phyloP scores from a whole-genome alignment of 2,113 vertebrate species.

The Myiagra hebetior region DNA sequence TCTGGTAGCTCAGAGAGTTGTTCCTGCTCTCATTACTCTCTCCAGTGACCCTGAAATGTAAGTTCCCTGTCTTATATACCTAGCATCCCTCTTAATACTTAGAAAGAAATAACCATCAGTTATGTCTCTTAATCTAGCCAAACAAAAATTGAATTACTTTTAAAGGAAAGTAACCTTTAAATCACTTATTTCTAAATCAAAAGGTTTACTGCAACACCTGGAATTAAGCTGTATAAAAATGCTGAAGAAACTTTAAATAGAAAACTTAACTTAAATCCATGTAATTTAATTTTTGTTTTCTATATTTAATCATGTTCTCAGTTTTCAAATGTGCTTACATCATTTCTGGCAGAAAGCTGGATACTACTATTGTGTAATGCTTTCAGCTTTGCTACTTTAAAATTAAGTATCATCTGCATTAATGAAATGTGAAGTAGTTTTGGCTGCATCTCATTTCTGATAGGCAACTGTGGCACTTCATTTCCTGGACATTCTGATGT shows the following conservation, averaged over 20 bases:
- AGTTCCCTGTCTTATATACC: constrained; percentile 83
- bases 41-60: constrained; percentile 99
- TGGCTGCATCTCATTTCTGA: background rate
- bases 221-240: background rate
- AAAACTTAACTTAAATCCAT: background rate
- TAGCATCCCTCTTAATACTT: constrained; percentile 71
- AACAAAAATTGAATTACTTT: background rate
- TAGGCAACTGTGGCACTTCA: rapidly evolving
- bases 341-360: background rate
- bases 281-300: background rate
- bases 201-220: background rate
- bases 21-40: constrained; percentile 99
- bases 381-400: background rate
- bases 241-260: background rate
- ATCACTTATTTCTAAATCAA: background rate
- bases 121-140: background rate
- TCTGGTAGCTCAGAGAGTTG: constrained; percentile 99
- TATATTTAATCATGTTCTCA: background rate
- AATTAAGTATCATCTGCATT: background rate
- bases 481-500: constrained; percentile 53
- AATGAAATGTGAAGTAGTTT: background rate
- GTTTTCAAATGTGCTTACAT: background rate
- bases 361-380: background rate
- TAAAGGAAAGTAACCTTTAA: background rate
- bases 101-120: constrained; percentile 75